Evolutionary conservation across 2,113 vertebrate genomes (phyloP).

Genomic region (Casuarius casuarius): DNA sequence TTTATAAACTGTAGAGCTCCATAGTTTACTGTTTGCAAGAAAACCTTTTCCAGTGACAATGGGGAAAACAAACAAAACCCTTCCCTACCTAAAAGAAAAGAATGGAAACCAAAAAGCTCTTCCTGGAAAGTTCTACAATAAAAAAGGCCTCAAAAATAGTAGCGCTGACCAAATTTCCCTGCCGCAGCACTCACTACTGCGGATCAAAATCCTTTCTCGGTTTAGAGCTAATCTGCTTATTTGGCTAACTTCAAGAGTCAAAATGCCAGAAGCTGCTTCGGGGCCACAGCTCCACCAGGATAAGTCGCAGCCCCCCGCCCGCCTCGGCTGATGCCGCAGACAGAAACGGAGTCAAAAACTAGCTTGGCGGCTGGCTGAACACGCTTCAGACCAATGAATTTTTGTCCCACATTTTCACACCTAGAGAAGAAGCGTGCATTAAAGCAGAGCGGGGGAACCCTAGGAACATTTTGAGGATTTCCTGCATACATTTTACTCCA

Average conservation of each 20-base stretch:
- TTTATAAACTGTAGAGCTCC: constrained; percentile 3
- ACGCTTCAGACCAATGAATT: background rate
- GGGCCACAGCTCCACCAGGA: background rate
- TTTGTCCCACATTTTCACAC: background rate
- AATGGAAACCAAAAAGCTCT: background rate
- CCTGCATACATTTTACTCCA: background rate
- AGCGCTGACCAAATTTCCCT: background rate
- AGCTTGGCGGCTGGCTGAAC: constrained; percentile 12
- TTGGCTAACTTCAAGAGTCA: constrained; percentile 42
- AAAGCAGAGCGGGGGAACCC: background rate
- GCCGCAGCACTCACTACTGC: background rate
- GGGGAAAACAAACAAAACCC: background rate
- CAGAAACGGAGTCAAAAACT: background rate
- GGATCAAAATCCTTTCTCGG: background rate
- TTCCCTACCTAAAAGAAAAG: background rate
- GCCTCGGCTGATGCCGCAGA: background rate
- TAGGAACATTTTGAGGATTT: background rate
- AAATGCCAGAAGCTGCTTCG: constrained; percentile 31
- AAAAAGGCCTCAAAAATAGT: background rate
- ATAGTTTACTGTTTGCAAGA: background rate
- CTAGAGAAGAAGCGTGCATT: rapidly evolving
- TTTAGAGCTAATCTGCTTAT: constrained; percentile 19
- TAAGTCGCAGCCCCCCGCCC: background rate
- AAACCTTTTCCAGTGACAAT: background rate
- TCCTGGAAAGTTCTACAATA: background rate